Conservation (phyloP, 2,113 vertebrate genomes). For the Chionis minor region DNA sequence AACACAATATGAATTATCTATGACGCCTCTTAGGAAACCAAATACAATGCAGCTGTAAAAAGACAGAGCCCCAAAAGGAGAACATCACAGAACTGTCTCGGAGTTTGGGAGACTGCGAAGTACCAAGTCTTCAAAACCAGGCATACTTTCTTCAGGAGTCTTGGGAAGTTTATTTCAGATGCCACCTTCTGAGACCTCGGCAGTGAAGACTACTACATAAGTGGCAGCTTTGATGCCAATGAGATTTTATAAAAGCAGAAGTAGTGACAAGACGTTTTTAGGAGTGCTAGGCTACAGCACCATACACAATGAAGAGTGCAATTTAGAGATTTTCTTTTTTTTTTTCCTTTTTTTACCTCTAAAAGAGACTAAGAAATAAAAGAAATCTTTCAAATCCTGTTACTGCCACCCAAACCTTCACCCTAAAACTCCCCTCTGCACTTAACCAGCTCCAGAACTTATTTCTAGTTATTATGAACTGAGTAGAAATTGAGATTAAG, state of each 20-base stretch:
- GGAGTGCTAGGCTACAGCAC: neutral
- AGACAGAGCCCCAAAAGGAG: neutral
- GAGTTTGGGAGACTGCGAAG: neutral
- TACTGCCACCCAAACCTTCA: neutral
- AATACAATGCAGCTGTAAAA: neutral
- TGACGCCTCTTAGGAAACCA: neutral
- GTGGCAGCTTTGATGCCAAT: neutral
- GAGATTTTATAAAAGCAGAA: neutral
- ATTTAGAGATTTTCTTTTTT: neutral
- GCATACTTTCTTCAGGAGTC: neutral
- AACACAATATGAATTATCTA: neutral
- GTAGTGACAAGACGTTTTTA: neutral
- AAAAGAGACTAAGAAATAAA: neutral
- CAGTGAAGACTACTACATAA: neutral
- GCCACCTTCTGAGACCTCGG: neutral
- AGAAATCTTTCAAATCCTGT: neutral
- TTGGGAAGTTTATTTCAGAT: neutral
- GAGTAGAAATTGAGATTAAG: neutral
- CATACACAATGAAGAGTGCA: neutral
- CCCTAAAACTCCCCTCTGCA: neutral
- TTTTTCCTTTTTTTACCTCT: too few relatives aligned
- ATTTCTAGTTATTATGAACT: neutral
- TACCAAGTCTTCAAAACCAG: neutral
- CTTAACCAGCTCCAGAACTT: neutral
- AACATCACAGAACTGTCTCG: neutral